Evolutionary conservation across 2,113 vertebrate genomes (phyloP).

Genomic region (Oncorhynchus clarkii): DNA sequence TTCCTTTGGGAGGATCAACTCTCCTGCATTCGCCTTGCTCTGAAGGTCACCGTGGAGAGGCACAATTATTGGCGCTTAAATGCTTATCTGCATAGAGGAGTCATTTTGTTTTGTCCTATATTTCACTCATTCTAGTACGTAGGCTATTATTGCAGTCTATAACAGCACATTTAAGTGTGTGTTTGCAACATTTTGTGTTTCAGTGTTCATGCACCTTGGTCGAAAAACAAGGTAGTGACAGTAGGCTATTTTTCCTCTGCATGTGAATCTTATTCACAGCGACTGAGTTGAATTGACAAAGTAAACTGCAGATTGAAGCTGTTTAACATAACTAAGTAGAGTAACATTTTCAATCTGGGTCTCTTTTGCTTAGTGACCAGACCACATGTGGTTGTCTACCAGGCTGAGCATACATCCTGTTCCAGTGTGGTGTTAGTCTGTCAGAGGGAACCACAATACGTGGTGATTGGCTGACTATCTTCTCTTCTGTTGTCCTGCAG

Average conservation of each 20-base stretch:
- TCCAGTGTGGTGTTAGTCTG: too few species aligned
- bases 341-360: not conserved
- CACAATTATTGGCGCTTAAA: not conserved
- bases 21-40: not conserved
- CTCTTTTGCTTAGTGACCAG: not conserved
- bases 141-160: too few species aligned
- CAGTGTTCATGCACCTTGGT: too few species aligned
- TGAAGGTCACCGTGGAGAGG: constrained; percentile 9
- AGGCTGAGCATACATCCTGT: not conserved
- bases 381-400: not conserved
- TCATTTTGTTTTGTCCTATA: not conserved
- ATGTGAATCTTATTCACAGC: not conserved
- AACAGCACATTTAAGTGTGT: too few species aligned
- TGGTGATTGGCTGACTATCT: too few species aligned
- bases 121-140: too few species aligned
- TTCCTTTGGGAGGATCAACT: not conserved
- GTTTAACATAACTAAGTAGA: not conserved
- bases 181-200: too few species aligned
- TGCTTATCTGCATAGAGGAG: not conserved
- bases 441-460: too few species aligned
- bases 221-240: too few species aligned
- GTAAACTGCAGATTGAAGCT: too few species aligned
- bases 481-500: constrained; percentile 32
- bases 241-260: too few species aligned
- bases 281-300: not conserved